Evolutionary conservation across 2,888 invertebrate species (phyloP).

Genomic region (Drosophila gaucha): DNA sequence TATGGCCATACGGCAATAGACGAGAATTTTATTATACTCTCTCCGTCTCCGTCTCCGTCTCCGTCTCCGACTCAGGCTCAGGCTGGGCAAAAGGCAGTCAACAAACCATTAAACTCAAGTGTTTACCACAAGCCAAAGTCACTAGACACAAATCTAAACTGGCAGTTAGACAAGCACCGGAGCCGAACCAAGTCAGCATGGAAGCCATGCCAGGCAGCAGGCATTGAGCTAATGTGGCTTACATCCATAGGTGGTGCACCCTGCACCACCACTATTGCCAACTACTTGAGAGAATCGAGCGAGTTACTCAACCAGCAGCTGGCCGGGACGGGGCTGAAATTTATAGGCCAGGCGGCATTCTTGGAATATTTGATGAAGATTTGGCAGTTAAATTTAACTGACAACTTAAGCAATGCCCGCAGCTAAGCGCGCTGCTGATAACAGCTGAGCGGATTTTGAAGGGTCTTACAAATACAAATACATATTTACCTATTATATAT

Average conservation of each 20-base stretch:
- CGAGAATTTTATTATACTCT: constrained; percentile 67
- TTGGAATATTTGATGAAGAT: constrained; percentile 48
- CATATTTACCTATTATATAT: neutral
- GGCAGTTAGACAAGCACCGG: constrained; percentile 72
- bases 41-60: constrained; percentile 30
- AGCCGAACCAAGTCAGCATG: constrained; percentile 2
- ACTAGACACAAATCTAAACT: constrained; percentile 80
- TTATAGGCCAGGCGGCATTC: constrained; percentile 32
- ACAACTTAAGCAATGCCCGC: constrained; percentile 34
- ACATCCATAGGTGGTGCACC: constrained; percentile 50
- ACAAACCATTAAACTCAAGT: constrained; percentile 80
- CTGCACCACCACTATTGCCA: constrained; percentile 37
- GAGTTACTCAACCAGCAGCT: neutral
- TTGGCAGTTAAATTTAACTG: constrained; percentile 46
- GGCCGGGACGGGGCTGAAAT: neutral
- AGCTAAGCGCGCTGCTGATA: constrained; percentile 20
- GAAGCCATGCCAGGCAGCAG: no score
- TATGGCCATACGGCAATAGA: constrained; percentile 69
- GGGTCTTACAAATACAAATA: neutral
- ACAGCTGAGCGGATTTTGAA: constrained; percentile 12
- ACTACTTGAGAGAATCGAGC: constrained; percentile 36
- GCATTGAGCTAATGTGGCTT: constrained; percentile 27
- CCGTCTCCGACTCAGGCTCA: neutral
- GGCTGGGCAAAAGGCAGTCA: constrained; percentile 58
- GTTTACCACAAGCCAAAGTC: constrained; percentile 77